Evolutionary conservation across 1,140 invertebrate species (phyloP).

Genomic region (Vanessa atalanta): DNA sequence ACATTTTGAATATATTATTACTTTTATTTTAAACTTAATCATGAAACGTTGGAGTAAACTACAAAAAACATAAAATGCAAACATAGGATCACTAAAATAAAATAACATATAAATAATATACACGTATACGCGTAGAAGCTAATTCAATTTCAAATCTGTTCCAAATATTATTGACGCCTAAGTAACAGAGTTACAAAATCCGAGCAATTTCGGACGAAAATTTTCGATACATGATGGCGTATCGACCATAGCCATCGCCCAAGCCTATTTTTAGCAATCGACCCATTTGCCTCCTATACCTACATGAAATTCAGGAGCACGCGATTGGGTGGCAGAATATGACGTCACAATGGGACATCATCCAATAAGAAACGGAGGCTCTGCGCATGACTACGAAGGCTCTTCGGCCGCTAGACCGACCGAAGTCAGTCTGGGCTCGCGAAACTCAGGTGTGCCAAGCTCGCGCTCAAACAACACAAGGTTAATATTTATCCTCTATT

Average conservation of each 20-base stretch:
- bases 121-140: background rate
- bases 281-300: constrained; percentile 64
- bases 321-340: constrained; percentile 54
- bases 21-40: too few species aligned
- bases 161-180: background rate
- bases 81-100: too few species aligned
- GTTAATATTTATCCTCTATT: constrained; percentile 58
- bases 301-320: constrained; percentile 72
- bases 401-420: constrained; percentile 47
- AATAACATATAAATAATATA: too few species aligned
- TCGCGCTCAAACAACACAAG: constrained; percentile 59
- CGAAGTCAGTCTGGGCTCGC: constrained; percentile 69
- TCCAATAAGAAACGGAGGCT: constrained; percentile 52
- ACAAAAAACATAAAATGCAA: too few species aligned
- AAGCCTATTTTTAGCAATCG: constrained; percentile 75
- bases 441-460: constrained; percentile 73
- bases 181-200: background rate
- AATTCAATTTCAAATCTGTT: background rate
- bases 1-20: too few species aligned
- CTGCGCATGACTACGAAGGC: constrained; percentile 63
- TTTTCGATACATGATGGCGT: constrained; percentile 21
- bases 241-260: constrained; percentile 57
- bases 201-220: constrained; percentile 23
- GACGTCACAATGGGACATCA: constrained; percentile 58
- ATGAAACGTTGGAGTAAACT: too few species aligned